Conservation (phyloP, 2,888 invertebrate genomes). For the Lasioglossum pauxillum region DNA sequence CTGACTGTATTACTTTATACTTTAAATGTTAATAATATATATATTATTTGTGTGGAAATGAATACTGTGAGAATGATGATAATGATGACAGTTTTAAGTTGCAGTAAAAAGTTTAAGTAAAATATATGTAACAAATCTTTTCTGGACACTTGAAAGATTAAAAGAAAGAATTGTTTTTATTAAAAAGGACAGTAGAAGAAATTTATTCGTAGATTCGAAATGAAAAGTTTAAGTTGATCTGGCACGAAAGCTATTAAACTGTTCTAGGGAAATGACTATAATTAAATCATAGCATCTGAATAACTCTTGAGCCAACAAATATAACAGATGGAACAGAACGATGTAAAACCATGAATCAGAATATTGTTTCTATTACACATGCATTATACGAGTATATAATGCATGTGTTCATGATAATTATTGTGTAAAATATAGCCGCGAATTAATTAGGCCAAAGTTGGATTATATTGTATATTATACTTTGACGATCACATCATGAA, state of each 20-base stretch:
- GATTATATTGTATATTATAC: conserved; percentile 7
- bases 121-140: conserved; percentile 20
- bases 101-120: too few species aligned
- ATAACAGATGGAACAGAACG: background rate
- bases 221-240: background rate
- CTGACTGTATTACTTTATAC: conserved; percentile 25
- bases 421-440: conserved; percentile 1
- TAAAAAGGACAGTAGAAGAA: background rate
- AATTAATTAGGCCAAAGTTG: background rate
- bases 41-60: conserved; percentile 12
- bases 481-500: conserved; percentile 24
- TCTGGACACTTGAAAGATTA: background rate
- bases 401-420: conserved; percentile 14
- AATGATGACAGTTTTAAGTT: conserved; percentile 34
- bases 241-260: background rate
- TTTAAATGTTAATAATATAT: conserved; percentile 24
- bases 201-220: background rate
- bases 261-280: background rate
- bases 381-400: background rate
- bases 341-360: background rate
- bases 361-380: conserved; percentile 17
- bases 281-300: background rate
- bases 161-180: conserved; percentile 6
- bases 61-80: conserved; percentile 30
- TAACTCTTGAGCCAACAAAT: background rate